Conservation (phyloP, 2,797 vertebrate species). For the Pseudotriccus pelzelni region DNA sequence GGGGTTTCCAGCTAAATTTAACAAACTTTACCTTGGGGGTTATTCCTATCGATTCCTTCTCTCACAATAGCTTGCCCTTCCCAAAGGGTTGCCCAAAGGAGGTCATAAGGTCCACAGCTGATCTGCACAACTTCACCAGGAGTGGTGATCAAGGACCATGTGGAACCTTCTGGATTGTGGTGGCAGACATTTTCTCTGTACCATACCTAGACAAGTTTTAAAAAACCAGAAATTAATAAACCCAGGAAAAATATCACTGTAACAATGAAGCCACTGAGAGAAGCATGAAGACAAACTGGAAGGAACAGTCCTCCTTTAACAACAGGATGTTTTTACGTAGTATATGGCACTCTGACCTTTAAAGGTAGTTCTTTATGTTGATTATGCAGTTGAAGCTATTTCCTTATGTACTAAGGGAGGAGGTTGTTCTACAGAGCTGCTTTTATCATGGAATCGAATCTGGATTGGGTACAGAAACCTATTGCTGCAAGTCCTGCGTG, state of each 20-base stretch:
- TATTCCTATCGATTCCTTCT: slow-evolving; percentile 89
- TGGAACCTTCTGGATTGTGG: slow-evolving; percentile 89
- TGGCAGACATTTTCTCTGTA: slow-evolving; percentile 89
- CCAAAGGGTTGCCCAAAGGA: slow-evolving; percentile 96
- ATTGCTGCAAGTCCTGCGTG: background rate
- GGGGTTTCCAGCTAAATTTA: background rate
- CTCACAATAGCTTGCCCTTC: slow-evolving; percentile 94
- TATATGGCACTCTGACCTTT: slow-evolving; percentile 12
- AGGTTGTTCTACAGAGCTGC: background rate
- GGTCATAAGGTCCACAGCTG: slow-evolving; percentile 91
- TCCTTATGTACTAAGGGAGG: slow-evolving; percentile 57
- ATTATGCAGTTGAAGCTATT: background rate
- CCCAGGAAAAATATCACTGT: background rate
- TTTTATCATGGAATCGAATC: background rate
- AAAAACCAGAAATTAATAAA: background rate
- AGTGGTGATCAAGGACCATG: slow-evolving; percentile 84
- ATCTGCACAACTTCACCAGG: slow-evolving; percentile 96
- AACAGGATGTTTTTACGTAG: background rate
- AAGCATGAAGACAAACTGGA: background rate
- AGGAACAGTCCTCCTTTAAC: background rate
- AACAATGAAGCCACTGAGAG: slow-evolving; percentile 2
- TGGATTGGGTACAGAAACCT: background rate
- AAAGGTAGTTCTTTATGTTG: background rate
- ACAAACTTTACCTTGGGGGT: slow-evolving; percentile 82
- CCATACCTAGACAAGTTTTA: slow-evolving; percentile 83